Conservation (phyloP, 2,888 invertebrate genomes). For the Drosophila prostipennis region DNA sequence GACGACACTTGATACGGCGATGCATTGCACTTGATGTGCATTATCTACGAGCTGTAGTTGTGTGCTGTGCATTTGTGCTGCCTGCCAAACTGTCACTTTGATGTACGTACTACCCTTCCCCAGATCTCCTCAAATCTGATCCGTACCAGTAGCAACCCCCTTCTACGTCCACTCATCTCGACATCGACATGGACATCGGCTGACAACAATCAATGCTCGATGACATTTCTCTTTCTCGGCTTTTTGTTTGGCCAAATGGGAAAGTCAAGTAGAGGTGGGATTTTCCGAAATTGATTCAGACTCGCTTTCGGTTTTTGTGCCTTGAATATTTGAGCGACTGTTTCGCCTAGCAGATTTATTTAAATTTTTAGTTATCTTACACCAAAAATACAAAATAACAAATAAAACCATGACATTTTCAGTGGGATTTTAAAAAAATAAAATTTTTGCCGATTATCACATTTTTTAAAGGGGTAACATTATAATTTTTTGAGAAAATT, state of each 20-base stretch:
- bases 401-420: too few relatives aligned
- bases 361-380: background rate
- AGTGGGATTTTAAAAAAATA: too few relatives aligned
- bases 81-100: conserved; percentile 52
- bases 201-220: conserved; percentile 58
- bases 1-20: conserved; percentile 44
- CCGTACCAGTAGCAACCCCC: background rate
- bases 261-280: conserved; percentile 11
- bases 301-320: background rate
- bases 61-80: conserved; percentile 50
- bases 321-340: background rate
- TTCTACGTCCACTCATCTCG: conserved; percentile 8
- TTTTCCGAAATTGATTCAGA: background rate
- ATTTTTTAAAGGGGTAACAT: too few relatives aligned
- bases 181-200: conserved; percentile 47
- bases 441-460: too few relatives aligned
- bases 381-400: background rate
- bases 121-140: conserved; percentile 7
- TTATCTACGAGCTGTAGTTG: conserved; percentile 54
- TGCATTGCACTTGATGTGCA: conserved; percentile 54
- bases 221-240: conserved; percentile 50
- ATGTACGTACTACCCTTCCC: conserved; percentile 18
- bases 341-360: background rate
- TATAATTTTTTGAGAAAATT: too few relatives aligned
- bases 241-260: conserved; percentile 28